Conservation (phyloP, 2,797 vertebrate species). For the Lacerta bilineata region DNA sequence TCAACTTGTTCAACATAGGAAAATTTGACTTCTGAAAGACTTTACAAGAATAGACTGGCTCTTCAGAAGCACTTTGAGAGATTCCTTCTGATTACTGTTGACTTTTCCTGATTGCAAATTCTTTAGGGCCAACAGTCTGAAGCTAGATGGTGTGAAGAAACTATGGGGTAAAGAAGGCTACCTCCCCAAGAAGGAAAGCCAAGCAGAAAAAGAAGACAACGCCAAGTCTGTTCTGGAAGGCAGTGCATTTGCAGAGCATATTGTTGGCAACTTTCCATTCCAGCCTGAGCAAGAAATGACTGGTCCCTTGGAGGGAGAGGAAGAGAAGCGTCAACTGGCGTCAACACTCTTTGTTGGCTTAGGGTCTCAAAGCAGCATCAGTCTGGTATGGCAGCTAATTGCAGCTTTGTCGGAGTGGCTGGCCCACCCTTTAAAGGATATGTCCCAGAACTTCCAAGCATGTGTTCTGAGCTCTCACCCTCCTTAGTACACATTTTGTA, state of each 20-base stretch:
- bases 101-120: conserved; percentile 26
- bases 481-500: too few relatives aligned
- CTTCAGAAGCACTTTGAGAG: fast-evolving
- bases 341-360: conserved; percentile 93
- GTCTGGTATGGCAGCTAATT: conserved; percentile 83
- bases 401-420: neutral
- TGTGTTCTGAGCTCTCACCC: neutral
- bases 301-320: conserved; percentile 79
- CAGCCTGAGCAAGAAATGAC: conserved; percentile 60
- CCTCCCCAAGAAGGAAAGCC: conserved; percentile 85
- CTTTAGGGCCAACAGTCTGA: conserved; percentile 84
- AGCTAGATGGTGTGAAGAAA: conserved; percentile 90
- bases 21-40: neutral
- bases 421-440: too few relatives aligned
- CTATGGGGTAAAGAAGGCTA: conserved; percentile 97
- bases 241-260: conserved; percentile 67
- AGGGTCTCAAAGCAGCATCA: conserved; percentile 83
- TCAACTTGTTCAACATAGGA: neutral
- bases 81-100: conserved; percentile 16
- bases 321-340: conserved; percentile 89
- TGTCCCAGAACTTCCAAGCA: neutral
- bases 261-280: conserved; percentile 22
- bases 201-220: conserved; percentile 72
- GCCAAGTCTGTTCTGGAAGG: conserved; percentile 71
- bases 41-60: neutral